Evolutionary conservation across 2,888 invertebrate genomes (phyloP), one percentile per base, ranked within the genome.

Genomic region (Meganola albula): DNA sequence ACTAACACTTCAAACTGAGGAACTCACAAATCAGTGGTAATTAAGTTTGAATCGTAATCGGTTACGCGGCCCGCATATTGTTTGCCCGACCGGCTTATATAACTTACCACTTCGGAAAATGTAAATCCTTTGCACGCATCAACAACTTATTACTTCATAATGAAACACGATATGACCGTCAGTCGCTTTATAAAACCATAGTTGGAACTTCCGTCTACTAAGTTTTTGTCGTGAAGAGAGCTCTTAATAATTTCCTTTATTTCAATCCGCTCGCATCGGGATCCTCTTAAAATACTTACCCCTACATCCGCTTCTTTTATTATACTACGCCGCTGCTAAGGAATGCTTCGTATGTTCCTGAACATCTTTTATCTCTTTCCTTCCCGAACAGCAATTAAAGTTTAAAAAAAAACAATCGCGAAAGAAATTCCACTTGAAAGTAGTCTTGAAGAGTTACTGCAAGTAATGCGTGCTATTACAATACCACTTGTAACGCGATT

Each of bases 211-310:
- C 84, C 84, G 82, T 73, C 73, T 74, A 69, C 61, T 45, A 40
- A 52, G 59, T 74, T 80, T 79, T 76, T 72, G 49, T 41, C 58
- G 53, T 44, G 43, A 53, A 53, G 59, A 76, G 77, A 67, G 82
- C 82, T 77, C 83, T 83, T 82, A 69, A 80, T 83, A 82, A 84
- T 84, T 80, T 85, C 84, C 84, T 85, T 82, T 79, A 84, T 84
- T 73, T 64, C 74, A 70, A 76, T 78, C 77, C 76, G 73, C 80
- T 76, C 75, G 69, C 73, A 77, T 63, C 77, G 63, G 63, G 67
- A 76, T 73, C 74, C 80, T 79, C 84, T 84, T 79, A 85, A 85
- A 85, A 85, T 85, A 84, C 85, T 72, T 82, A 78, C 78, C 84
- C 83, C 74, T 62, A 67, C 85, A 84, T 85, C 85, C 85, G 85